These are phyloP conservation scores for Rhynchophorus ferrugineus DNA, from an alignment of 1,140 invertebrate genomes.

Conservation along the genomic window DNA sequence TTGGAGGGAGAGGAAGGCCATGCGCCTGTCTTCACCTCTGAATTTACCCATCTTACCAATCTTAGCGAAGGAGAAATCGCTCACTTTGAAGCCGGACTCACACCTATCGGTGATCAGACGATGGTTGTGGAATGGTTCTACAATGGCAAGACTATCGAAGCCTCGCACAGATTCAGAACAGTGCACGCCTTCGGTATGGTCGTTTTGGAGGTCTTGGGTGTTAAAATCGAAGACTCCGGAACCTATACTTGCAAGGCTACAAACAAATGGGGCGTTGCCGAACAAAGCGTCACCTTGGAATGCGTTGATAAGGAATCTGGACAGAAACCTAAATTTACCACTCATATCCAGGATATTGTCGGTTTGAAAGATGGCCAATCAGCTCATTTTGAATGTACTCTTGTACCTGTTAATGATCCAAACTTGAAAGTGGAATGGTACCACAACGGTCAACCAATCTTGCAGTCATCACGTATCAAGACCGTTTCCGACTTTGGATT, in stretches of 20 bases:
- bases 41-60: constrained; percentile 74
- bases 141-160: constrained; percentile 81
- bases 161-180: constrained; percentile 81
- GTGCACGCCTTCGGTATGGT: constrained; percentile 94
- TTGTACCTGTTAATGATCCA: constrained; percentile 87
- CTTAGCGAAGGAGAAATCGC: constrained; percentile 85
- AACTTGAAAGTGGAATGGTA: constrained; percentile 95
- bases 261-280: constrained; percentile 81
- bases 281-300: constrained; percentile 75
- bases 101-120: constrained; percentile 88
- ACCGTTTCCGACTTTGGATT: constrained; percentile 94
- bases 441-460: constrained; percentile 80
- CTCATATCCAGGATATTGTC: constrained; percentile 76
- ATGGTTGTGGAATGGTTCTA: constrained; percentile 98
- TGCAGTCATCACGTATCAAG: constrained; percentile 86
- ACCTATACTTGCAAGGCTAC: constrained; percentile 79
- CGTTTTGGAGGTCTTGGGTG: constrained; percentile 86
- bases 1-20: constrained; percentile 68
- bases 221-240: constrained; percentile 81
- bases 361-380: constrained; percentile 86
- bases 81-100: constrained; percentile 88
- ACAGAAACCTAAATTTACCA: constrained; percentile 80
- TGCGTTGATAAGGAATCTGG: constrained; percentile 78
- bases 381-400: constrained; percentile 86
- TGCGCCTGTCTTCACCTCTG: constrained; percentile 79